phyloP scores from a whole-genome alignment of 2,888 invertebrate genomes.

The Drosophila acutilabella region DNA sequence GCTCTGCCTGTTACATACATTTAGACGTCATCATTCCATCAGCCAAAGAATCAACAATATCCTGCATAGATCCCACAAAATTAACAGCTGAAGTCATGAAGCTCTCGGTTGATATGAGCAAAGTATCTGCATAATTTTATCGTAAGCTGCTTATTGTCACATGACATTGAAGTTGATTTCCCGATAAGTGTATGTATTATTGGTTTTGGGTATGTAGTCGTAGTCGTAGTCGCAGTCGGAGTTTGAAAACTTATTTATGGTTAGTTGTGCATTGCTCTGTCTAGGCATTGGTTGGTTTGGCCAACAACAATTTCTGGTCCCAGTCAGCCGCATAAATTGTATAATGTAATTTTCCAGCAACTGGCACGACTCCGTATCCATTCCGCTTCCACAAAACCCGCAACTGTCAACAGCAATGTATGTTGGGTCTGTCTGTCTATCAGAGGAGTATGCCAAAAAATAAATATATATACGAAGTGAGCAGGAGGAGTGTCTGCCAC shows the following conservation, averaged over 20 bases:
- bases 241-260: constrained; percentile 56
- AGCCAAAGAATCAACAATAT: neutral
- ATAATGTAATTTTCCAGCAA: constrained; percentile 75
- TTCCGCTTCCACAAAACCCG: constrained; percentile 51
- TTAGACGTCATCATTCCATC: no score
- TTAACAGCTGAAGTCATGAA: constrained; percentile 12
- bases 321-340: constrained; percentile 81
- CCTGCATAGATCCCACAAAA: neutral
- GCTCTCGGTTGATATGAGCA: constrained; percentile 35
- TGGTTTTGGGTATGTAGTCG: constrained; percentile 24
- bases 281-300: constrained; percentile 45
- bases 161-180: constrained; percentile 10
- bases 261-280: constrained; percentile 41
- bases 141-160: constrained; percentile 45
- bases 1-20: no score
- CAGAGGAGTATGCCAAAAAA: constrained; percentile 62
- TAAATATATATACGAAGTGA: constrained; percentile 36
- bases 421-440: constrained; percentile 64
- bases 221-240: constrained; percentile 28
- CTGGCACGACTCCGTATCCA: constrained; percentile 42
- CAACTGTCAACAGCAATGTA: constrained; percentile 74
- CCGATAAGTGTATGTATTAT: constrained; percentile 21
- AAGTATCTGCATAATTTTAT: constrained; percentile 33
- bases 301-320: constrained; percentile 50
- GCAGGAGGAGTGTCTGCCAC: constrained; percentile 46